phyloP scores from a whole-genome alignment of 2,888 invertebrate species.

The Pediacus dermestoides region DNA sequence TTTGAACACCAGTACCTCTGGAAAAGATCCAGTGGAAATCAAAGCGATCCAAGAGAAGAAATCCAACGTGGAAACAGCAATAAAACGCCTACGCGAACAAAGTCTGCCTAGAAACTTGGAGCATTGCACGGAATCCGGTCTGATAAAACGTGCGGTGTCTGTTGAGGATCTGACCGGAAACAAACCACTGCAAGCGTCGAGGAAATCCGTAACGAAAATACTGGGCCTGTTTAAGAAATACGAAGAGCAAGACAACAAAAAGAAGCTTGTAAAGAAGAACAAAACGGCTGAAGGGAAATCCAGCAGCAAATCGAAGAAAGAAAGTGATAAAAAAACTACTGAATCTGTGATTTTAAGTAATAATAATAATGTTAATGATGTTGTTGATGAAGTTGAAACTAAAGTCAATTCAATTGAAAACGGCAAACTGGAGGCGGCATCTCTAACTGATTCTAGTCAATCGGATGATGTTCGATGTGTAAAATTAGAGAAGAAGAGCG shows the following conservation, averaged over 20 bases:
- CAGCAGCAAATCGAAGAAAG: conserved; percentile 25
- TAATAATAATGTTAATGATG: conserved; percentile 7
- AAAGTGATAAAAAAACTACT: conserved; percentile 33
- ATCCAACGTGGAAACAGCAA: conserved; percentile 55
- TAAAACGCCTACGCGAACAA: conserved; percentile 61
- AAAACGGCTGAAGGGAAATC: conserved; percentile 32
- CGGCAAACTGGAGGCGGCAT: conserved; percentile 22
- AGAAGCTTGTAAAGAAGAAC: conserved; percentile 30
- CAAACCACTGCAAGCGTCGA: conserved; percentile 55
- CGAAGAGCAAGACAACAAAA: conserved; percentile 55
- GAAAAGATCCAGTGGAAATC: conserved; percentile 41
- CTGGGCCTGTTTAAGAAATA: conserved; percentile 73
- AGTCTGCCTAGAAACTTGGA: conserved; percentile 58
- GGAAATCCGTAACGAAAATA: conserved; percentile 70
- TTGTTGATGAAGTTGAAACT: conserved; percentile 32
- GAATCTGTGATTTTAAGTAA: conserved; percentile 28
- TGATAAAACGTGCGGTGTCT: conserved; percentile 70
- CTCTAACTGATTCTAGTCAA: conserved; percentile 22
- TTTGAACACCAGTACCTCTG: conserved; percentile 48
- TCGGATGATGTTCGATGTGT: conserved; percentile 17
- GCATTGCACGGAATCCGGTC: conserved; percentile 59
- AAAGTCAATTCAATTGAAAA: conserved; percentile 33
- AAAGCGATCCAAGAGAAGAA: conserved; percentile 35
- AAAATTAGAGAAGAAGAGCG: conserved; percentile 37
- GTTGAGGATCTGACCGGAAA: conserved; percentile 60